Evolutionary conservation across 2,888 invertebrate species (phyloP).

Genomic region (Cheilosia variabilis): DNA sequence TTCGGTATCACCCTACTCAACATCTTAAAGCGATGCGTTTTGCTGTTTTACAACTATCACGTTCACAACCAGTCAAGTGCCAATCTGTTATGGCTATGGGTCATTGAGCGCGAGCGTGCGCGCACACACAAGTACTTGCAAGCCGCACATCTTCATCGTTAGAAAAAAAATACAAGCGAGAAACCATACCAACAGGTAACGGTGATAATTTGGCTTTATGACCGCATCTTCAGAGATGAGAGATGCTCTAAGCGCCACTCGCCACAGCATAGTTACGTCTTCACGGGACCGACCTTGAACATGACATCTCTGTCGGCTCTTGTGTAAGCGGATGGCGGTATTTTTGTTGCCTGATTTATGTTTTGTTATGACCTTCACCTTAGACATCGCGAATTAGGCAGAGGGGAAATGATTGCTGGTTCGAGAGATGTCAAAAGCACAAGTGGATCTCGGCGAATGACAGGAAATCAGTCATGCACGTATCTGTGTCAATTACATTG

Average conservation of each 20-base stretch:
- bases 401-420: constrained; percentile 27
- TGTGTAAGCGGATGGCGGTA: constrained; percentile 27
- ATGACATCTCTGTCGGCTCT: constrained; percentile 56
- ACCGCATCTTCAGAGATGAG: constrained; percentile 50
- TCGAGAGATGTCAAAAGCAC: constrained; percentile 12
- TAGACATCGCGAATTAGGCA: constrained; percentile 49
- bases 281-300: constrained; percentile 68
- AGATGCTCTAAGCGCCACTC: constrained; percentile 28
- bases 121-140: constrained; percentile 14
- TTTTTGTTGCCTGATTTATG: constrained; percentile 25
- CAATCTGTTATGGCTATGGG: constrained; percentile 52
- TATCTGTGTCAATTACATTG: constrained; percentile 71
- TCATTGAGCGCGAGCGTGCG: constrained; percentile 43
- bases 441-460: constrained; percentile 24
- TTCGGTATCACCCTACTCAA: constrained; percentile 13
- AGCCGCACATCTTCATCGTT: constrained; percentile 34
- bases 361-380: constrained; percentile 57
- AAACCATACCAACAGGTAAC: constrained; percentile 62
- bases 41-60: constrained; percentile 40
- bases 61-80: constrained; percentile 39
- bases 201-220: constrained; percentile 59
- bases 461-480: constrained; percentile 66
- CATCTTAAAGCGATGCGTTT: constrained; percentile 42
- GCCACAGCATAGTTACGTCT: constrained; percentile 40
- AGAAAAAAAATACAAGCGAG: constrained; percentile 38